Evolutionary conservation across 2,113 vertebrate genomes (phyloP).

Genomic region (Anoplopoma fimbria): DNA sequence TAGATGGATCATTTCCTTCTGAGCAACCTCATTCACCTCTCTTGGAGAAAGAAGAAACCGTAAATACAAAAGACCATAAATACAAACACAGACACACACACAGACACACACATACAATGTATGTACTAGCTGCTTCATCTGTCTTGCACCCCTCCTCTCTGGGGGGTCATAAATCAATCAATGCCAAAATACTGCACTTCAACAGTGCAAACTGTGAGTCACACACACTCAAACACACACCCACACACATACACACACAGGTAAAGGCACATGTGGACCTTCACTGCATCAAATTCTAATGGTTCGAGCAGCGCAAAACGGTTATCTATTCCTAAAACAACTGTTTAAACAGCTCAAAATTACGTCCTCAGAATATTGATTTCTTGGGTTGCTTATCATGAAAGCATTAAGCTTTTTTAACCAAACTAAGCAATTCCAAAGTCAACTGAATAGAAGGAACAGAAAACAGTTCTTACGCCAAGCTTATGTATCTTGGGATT

Average conservation of each 20-base stretch:
- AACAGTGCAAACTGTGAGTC: conserved; percentile 14
- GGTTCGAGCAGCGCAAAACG: conserved; percentile 2
- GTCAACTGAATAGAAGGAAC: conserved; percentile 22
- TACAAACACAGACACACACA: conserved; percentile 27
- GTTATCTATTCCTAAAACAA: conserved; percentile 39
- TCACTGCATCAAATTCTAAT: conserved; percentile 23
- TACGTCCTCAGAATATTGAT: neutral
- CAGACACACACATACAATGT: conserved; percentile 22
- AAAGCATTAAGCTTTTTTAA: conserved; percentile 5
- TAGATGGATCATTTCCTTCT: conserved; percentile 29
- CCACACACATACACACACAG: conserved; percentile 13
- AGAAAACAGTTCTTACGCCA: neutral
- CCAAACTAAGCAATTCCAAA: conserved; percentile 9
- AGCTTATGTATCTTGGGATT: neutral
- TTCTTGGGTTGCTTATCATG: conserved; percentile 9
- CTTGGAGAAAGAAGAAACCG: conserved; percentile 35
- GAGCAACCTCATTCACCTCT: conserved; percentile 54
- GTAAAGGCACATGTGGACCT: neutral
- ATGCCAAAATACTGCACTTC: conserved; percentile 64
- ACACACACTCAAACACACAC: conserved; percentile 24
- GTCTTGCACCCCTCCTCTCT: conserved; percentile 38
- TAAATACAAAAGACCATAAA: conserved; percentile 31
- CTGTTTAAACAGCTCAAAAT: conserved; percentile 24
- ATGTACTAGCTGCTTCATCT: conserved; percentile 38
- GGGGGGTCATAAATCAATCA: conserved; percentile 69